These are phyloP conservation scores for Agrotis ipsilon DNA, from an alignment of 2,888 invertebrate genomes.

Conservation along the genomic window DNA sequence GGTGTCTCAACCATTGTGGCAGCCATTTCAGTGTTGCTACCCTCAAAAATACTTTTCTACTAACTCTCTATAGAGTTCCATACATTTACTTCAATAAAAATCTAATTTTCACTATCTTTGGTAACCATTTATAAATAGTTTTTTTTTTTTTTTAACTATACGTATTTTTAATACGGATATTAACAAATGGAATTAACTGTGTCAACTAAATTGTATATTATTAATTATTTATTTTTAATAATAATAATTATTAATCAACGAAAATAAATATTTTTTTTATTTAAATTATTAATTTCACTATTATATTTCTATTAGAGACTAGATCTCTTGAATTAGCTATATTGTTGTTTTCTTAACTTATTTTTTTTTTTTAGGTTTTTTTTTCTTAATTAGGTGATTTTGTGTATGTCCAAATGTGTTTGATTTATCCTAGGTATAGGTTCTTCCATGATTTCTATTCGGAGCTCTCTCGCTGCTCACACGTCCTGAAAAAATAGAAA, in stretches of 20 bases:
- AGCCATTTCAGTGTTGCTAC: conserved; percentile 71
- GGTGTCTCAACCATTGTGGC: conserved; percentile 91
- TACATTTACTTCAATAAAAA: conserved; percentile 66
- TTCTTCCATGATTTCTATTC: conserved; percentile 80
- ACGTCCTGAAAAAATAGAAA: conserved; percentile 71
- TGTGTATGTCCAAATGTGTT: conserved; percentile 69
- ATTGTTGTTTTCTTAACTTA: conserved; percentile 37
- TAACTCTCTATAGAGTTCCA: conserved; percentile 60
- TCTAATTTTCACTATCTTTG: conserved; percentile 68
- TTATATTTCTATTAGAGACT: conserved; percentile 65
- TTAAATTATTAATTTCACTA: conserved; percentile 56
- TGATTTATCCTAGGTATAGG: conserved; percentile 69
- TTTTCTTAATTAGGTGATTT: conserved; percentile 72
- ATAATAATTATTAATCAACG: conserved; percentile 55
- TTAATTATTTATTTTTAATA: conserved; percentile 6
- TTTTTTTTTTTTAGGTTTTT: conserved; percentile 12
- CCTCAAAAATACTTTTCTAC: conserved; percentile 30
- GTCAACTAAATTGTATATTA: conserved; percentile 55
- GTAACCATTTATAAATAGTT: conserved; percentile 67
- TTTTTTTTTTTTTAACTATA: conserved; percentile 47
- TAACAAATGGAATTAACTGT: conserved; percentile 61
- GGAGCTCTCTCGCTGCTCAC: conserved; percentile 48
- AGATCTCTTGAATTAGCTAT: conserved; percentile 68
- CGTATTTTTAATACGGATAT: conserved; percentile 62
- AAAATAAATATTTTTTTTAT: conserved; percentile 65